phyloP scores from a whole-genome alignment of 2,888 invertebrate genomes.

The Sussaba pulchella region DNA sequence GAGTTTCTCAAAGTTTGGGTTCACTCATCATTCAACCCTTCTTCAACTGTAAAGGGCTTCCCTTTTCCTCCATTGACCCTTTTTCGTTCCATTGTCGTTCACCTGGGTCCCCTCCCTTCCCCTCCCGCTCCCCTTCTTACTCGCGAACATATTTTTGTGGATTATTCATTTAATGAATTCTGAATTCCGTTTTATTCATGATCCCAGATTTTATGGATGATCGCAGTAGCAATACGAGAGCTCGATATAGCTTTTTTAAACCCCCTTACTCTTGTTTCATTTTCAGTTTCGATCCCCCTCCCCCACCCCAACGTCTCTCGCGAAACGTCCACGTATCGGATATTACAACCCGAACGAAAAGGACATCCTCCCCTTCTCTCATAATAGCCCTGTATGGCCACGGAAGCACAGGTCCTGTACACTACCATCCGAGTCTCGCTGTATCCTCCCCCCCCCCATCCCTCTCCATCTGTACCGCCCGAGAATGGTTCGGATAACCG shows the following conservation, averaged over 20 bases:
- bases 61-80: too few species aligned
- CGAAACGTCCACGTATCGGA: constrained; percentile 63
- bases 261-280: constrained; percentile 11
- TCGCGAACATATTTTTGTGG: not conserved
- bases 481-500: constrained; percentile 45
- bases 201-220: constrained; percentile 35
- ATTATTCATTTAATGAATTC: not conserved
- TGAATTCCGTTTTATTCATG: not conserved
- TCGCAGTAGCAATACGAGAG: constrained; percentile 32
- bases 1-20: too few species aligned
- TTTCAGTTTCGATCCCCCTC: constrained; percentile 4
- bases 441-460: constrained; percentile 30
- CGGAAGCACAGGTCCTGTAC: constrained; percentile 31
- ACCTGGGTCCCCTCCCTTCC: too few species aligned
- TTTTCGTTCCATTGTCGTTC: not conserved
- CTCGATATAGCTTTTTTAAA: not conserved
- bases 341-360: constrained; percentile 60
- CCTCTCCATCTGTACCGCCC: too few species aligned
- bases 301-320: constrained; percentile 31
- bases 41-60: constrained; percentile 3
- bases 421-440: constrained; percentile 27
- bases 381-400: constrained; percentile 53
- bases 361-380: constrained; percentile 33
- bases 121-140: constrained; percentile 3
- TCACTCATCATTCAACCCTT: constrained; percentile 1